Base-by-base conservation (phyloP, 1,140 invertebrate genomes). In the Lithobius niger region DNA sequence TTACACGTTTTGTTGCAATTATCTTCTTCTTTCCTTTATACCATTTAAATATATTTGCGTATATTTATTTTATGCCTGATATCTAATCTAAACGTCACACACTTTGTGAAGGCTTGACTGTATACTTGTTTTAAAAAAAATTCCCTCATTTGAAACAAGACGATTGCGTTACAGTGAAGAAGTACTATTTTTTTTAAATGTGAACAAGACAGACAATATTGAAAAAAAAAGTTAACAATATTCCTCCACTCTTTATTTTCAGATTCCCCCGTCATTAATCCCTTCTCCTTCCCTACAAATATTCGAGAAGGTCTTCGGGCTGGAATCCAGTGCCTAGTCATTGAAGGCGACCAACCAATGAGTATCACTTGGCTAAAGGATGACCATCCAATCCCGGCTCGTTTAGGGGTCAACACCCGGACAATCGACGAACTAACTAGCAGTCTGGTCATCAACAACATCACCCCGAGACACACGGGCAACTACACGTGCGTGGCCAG, bases 221-320 rank as follows among this genome's bases (percentile, higher is more conserved):
- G n/a, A n/a, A n/a, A n/a, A n/a, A n/a, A n/a, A n/a, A n/a, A n/a
- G n/a, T n/a, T n/a, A n/a, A n/a, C n/a, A n/a, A n/a, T n/a, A n/a
- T n/a, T n/a, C n/a, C n/a, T 40, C n/a, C 31, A 13, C n/a, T 40
- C 31, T 40, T 40, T 40, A 13, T n/a, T 77, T 77, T 48, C 65
- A 86, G 83, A 76, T 62, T 71, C 82, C 10, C 86, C 86, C 18
- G 72, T 76, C 21, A 82, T 88, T 64, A 76, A 79, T 25, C 69
- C 77, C 27, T 77, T 79, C 44, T 81, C 80, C 42, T 78, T 82
- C 64, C 81, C 81, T 60, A 63, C 77, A 64, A 77, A 74, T 54
- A 75, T 82, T 19, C 73, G 74, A 57, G 66, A 78, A 57, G 89
- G 87, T 2, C 75, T 77, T 27, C 71, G 77, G 49, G 80, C 83